Conservation (phyloP, 2,888 invertebrate species). For the Sminthurides aquaticus region DNA sequence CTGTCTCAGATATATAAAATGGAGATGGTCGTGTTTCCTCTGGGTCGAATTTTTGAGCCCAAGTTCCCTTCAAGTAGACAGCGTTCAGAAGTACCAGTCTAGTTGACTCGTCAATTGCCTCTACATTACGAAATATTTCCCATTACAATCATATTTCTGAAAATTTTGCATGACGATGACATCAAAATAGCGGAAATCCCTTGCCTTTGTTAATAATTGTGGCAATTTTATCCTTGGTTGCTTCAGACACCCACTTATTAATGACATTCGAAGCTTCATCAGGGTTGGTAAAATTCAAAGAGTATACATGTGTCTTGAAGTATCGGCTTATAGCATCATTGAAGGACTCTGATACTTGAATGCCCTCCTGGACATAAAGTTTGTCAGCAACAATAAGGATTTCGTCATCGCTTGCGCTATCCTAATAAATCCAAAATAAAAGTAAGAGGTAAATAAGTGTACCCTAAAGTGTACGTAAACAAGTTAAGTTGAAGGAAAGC, state of each 20-base stretch:
- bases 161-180: too few species aligned
- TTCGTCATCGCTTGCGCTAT: too few species aligned
- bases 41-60: conserved; percentile 40
- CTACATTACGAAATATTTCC: conserved; percentile 20
- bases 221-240: conserved; percentile 50
- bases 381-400: conserved; percentile 40
- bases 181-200: too few species aligned
- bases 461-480: too few species aligned
- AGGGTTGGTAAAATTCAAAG: conserved; percentile 43
- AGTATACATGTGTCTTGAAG: conserved; percentile 38
- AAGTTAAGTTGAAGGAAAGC: too few species aligned
- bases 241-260: conserved; percentile 50
- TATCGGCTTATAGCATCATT: conserved; percentile 35
- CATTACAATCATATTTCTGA: too few species aligned
- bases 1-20: conserved; percentile 44
- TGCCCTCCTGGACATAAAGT: conserved; percentile 43
- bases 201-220: conserved; percentile 47
- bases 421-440: too few species aligned
- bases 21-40: conserved; percentile 43
- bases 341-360: conserved; percentile 29
- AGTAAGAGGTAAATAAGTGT: too few species aligned
- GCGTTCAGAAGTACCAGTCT: conserved; percentile 46
- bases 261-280: conserved; percentile 46
- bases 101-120: conserved; percentile 43
- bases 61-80: conserved; percentile 46